Base-by-base conservation (phyloP, 2,888 invertebrate genomes). In the Nasonia oneida region DNA sequence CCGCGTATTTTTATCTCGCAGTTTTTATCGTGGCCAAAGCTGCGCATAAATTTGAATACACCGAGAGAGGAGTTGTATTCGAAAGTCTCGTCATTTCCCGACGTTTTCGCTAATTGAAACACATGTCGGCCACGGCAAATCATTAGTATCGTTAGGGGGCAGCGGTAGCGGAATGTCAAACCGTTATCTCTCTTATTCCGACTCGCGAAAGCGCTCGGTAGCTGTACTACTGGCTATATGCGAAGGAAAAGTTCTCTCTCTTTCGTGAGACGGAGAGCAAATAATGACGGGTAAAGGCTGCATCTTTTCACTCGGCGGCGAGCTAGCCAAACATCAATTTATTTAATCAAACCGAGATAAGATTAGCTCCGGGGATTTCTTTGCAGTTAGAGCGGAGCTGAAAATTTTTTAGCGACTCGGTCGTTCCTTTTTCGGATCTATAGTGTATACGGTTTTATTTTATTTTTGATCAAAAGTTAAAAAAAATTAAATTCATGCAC, bases 21-120 rank as follows among this genome's bases (percentile, higher is more conserved):
- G 8, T 6, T 61, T 81, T 61, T 1, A 61, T 29, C 42, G 61
- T 64, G 53, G 12, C 29, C 29, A 2, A 64, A 75, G n/a, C 23
- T 23, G 23, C 42, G 61, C 39, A 67, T 75, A 75, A 75, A 64
- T 75, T 67, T 73, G 23, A 75, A 75, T 47, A 61, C 47, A 61
- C 5, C 61, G 10, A 4, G 61, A 47, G 12, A 47, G 12, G 42
- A 42, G 42, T 42, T 42, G 6, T 42, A 42, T 42, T 67, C 73
- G 75, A 84, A 80, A 80, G 75, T 79, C 76, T 74, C 79, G 61
- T 80, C 75, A 75, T 84, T 39, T 84, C 33, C 70, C 61, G 33
- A 29, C 33, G 71, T 70, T 75, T 73, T 74, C 78, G 70, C 79
- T 82, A 82, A 85, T 85, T 82, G 79, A 85, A 85, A 82, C 82